Conservation (phyloP, 2,113 vertebrate genomes). For the Microcebus lehilahytsara region DNA sequence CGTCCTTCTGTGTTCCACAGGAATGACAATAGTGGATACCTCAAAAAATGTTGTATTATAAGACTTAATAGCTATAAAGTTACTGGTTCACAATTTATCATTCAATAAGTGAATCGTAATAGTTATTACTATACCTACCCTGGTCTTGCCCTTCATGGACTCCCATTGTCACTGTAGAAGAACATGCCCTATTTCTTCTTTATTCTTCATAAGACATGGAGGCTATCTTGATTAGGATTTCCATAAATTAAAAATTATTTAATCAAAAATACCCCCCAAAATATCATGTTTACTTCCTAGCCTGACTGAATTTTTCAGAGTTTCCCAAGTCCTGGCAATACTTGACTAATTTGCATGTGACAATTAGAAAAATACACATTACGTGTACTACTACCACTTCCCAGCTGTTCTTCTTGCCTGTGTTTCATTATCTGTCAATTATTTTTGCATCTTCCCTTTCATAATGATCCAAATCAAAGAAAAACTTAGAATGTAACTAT, state of each 20-base stretch:
- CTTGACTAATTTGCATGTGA: background rate
- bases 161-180: background rate
- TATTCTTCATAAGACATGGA: background rate
- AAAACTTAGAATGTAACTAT: background rate
- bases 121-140: background rate
- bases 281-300: background rate
- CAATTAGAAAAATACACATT: background rate
- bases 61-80: background rate
- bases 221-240: background rate
- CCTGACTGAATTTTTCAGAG: background rate
- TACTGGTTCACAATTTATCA: background rate
- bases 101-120: background rate
- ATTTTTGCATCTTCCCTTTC: background rate
- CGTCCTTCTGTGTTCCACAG: background rate
- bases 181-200: background rate
- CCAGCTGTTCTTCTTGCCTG: background rate
- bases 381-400: background rate
- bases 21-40: background rate
- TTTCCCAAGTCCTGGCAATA: background rate
- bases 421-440: constrained; percentile 11
- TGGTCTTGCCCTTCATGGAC: background rate
- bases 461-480: background rate
- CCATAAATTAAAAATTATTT: background rate
- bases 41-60: background rate
- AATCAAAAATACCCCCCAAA: background rate